phyloP scores from a whole-genome alignment of 2,113 vertebrate genomes.

The Eublepharis macularius region DNA sequence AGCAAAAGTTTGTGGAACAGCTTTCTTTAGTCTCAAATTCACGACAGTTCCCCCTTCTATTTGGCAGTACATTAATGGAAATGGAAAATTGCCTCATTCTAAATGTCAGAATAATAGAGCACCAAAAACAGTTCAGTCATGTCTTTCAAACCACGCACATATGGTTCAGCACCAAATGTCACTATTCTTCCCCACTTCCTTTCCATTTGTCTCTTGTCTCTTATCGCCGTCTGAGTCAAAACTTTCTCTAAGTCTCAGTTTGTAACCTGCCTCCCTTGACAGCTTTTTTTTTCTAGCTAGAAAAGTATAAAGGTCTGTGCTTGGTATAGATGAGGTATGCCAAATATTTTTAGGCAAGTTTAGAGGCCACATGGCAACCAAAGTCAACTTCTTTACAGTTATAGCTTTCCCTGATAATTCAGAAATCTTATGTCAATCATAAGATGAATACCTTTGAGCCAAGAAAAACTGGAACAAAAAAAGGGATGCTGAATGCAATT shows the following conservation, averaged over 20 bases:
- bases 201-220: conserved; percentile 68
- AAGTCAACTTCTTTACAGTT: neutral
- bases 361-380: conserved; percentile 41
- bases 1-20: conserved; percentile 81
- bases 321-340: neutral
- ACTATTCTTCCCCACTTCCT: conserved; percentile 76
- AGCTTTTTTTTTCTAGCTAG: neutral
- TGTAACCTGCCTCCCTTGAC: conserved; percentile 54
- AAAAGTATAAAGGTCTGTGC: neutral
- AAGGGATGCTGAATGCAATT: neutral
- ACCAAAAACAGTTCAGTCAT: conserved; percentile 87
- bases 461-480: neutral
- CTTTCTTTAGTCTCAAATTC: conserved; percentile 86
- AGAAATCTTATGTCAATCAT: neutral
- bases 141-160: conserved; percentile 87
- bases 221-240: conserved; percentile 71
- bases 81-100: conserved; percentile 86
- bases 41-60: conserved; percentile 82
- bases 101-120: conserved; percentile 87
- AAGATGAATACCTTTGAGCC: neutral
- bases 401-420: neutral
- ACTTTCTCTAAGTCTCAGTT: conserved; percentile 51
- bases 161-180: conserved; percentile 86
- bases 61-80: conserved; percentile 86
- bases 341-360: neutral